These are phyloP conservation scores for Zaprionus nigranus DNA, from an alignment of 1,140 invertebrate genomes.

Conservation along the genomic window DNA sequence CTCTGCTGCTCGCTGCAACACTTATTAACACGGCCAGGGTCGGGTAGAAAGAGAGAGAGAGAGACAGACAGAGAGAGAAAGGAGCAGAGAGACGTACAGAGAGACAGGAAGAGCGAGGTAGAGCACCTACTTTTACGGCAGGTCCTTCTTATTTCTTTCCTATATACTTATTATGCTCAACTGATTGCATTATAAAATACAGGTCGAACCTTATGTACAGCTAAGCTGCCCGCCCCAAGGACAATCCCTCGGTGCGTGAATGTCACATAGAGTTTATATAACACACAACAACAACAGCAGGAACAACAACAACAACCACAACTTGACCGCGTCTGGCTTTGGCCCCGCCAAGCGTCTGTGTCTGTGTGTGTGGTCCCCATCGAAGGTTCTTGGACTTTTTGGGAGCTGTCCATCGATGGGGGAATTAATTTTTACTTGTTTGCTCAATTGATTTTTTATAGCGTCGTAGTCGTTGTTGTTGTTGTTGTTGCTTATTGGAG, in stretches of 20 bases:
- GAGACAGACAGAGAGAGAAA: background rate
- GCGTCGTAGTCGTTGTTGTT: slow-evolving; percentile 17
- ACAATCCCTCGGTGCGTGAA: slow-evolving; percentile 61
- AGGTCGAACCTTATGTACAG: slow-evolving; percentile 11
- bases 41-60: background rate
- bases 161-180: slow-evolving; percentile 44
- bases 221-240: slow-evolving; percentile 55
- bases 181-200: slow-evolving; percentile 69
- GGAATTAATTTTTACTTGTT: slow-evolving; percentile 81
- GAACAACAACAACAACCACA: slow-evolving; percentile 31
- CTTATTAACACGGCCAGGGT: slow-evolving; percentile 62
- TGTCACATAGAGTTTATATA: slow-evolving; percentile 76
- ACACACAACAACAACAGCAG: slow-evolving; percentile 40
- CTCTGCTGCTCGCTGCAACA: slow-evolving; percentile 58
- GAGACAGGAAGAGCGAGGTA: background rate
- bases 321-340: slow-evolving; percentile 18
- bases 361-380: slow-evolving; percentile 53
- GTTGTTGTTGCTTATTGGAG: slow-evolving; percentile 38
- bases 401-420: slow-evolving; percentile 59
- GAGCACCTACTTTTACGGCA: slow-evolving; percentile 41
- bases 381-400: slow-evolving; percentile 55
- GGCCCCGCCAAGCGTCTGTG: background rate
- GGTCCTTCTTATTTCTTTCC: slow-evolving; percentile 32
- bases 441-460: slow-evolving; percentile 75
- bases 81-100: background rate